These are phyloP conservation scores for Ispidina picta DNA, from an alignment of 2,797 vertebrate genomes.

Conservation along the genomic window DNA sequence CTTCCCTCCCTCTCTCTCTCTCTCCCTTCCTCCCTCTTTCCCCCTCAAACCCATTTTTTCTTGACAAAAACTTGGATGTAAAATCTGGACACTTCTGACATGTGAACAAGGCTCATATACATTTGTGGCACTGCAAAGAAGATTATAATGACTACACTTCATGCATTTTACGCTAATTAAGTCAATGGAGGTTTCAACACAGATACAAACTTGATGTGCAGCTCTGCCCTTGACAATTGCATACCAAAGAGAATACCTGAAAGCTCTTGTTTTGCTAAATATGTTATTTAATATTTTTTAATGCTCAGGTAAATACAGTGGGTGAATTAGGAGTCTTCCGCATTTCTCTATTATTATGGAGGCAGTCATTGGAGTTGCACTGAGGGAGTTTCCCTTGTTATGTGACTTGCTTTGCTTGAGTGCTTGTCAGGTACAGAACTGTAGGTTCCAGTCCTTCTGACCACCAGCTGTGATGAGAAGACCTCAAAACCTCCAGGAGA, in stretches of 20 bases:
- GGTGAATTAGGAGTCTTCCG: not conserved
- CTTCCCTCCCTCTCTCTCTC: not conserved
- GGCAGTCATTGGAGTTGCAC: not conserved
- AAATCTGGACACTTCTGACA: conserved; percentile 20
- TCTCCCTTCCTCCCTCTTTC: not conserved
- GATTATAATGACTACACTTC: conserved; percentile 52
- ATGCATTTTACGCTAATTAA: conserved; percentile 61
- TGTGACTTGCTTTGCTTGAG: not conserved
- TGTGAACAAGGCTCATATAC: conserved; percentile 5
- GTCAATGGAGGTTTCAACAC: conserved; percentile 36
- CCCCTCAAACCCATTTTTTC: not conserved
- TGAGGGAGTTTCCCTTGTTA: not conserved
- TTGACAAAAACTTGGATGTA: conserved; percentile 13
- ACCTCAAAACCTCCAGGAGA: not conserved
- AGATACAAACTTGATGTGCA: not conserved
- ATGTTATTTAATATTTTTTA: conserved; percentile 21
- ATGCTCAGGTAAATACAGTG: not conserved
- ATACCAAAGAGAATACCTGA: conserved; percentile 23
- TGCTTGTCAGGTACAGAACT: not conserved
- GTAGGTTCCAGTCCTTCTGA: not conserved
- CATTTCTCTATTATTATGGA: not conserved
- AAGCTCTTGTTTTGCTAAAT: conserved; percentile 41
- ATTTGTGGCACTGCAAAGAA: conserved; percentile 30
- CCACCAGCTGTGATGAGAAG: not conserved
- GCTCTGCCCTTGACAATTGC: conserved; percentile 29